Conservation (phyloP, 2,113 vertebrate genomes). For the Dendrocopos noguchii region DNA sequence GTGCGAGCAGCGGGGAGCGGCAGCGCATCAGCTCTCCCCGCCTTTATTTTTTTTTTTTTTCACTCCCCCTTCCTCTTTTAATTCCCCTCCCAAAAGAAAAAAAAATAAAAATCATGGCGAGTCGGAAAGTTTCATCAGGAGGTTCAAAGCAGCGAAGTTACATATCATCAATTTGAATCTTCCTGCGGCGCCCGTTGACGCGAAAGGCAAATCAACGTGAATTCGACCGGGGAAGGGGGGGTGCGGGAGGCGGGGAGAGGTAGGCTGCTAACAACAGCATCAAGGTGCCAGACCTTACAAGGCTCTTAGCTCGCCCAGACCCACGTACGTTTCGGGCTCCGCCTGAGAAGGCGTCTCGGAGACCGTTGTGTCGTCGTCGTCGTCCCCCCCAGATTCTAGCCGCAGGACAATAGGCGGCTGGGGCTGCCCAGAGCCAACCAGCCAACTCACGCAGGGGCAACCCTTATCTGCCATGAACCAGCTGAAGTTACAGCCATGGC, state of each 20-base stretch:
- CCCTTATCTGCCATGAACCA: background rate
- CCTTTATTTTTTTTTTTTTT: background rate
- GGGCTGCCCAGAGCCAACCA: background rate
- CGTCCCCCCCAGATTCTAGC: no score
- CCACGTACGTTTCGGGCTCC: no score
- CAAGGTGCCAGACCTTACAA: accelerated
- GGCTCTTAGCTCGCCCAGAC: accelerated
- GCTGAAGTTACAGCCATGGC: background rate
- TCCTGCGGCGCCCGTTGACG: background rate
- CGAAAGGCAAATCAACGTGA: background rate
- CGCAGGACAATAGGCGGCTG: background rate
- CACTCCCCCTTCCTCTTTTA: background rate
- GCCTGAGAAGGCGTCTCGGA: background rate
- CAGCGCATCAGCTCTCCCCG: background rate
- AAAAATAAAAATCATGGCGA: background rate
- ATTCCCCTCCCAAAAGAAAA: background rate
- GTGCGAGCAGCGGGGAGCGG: background rate
- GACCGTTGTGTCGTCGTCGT: no score
- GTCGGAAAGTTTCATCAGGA: background rate
- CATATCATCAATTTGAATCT: background rate
- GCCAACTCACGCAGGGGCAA: accelerated
- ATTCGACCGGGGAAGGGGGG: background rate
- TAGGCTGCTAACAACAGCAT: no score
- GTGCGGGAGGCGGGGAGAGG: no score
- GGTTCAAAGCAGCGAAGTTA: background rate